phyloP scores from a whole-genome alignment of 2,888 invertebrate genomes.

The Agrochola circellaris region DNA sequence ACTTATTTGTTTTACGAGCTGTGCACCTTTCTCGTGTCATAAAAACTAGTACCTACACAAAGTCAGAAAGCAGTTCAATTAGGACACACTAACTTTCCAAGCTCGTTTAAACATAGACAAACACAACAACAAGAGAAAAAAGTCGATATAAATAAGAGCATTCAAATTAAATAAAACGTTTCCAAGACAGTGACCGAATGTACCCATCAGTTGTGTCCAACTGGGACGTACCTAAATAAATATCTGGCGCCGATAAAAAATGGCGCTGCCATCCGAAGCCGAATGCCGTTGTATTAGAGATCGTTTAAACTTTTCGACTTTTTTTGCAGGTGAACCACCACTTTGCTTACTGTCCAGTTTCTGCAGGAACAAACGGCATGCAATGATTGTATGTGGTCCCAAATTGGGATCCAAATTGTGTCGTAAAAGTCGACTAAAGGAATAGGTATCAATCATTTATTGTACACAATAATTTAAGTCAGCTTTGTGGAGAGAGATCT shows the following conservation, averaged over 20 bases:
- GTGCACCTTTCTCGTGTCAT: not conserved
- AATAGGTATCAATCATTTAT: too few species aligned
- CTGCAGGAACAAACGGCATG: not conserved
- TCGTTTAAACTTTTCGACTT: constrained; percentile 26
- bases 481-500: too few species aligned
- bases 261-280: constrained; percentile 54
- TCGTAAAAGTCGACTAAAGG: too few species aligned
- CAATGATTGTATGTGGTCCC: not conserved
- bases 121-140: not conserved
- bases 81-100: not conserved
- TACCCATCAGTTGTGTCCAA: constrained; percentile 43
- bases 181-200: constrained; percentile 37
- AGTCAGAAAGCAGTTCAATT: not conserved
- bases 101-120: not conserved
- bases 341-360: constrained; percentile 31
- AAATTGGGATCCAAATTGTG: too few species aligned
- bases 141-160: not conserved
- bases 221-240: constrained; percentile 73
- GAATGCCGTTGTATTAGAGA: constrained; percentile 15
- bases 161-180: constrained; percentile 25
- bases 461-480: too few species aligned
- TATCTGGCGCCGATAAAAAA: constrained; percentile 77
- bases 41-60: not conserved
- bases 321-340: constrained; percentile 40
- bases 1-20: not conserved